Evolutionary conservation across 2,888 invertebrate genomes (phyloP).

Genomic region (Philopedon plagiatum): DNA sequence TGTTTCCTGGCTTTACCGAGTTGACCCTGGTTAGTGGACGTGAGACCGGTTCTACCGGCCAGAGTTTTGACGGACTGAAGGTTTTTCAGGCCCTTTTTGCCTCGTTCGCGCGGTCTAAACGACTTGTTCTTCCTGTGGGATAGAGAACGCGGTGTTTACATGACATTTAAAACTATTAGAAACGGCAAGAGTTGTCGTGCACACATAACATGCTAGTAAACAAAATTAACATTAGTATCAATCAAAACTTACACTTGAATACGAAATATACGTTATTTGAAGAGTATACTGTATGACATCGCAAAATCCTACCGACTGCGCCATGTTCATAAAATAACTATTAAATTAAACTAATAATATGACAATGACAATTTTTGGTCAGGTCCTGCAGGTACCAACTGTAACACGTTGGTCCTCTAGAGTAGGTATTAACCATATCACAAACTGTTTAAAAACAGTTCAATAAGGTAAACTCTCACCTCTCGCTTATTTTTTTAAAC

Average conservation of each 20-base stretch:
- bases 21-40: constrained; percentile 70
- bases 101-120: constrained; percentile 87
- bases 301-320: too few relatives aligned
- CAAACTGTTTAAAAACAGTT: too few relatives aligned
- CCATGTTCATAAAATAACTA: too few relatives aligned
- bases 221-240: constrained; percentile 5
- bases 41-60: constrained; percentile 80
- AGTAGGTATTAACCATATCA: too few relatives aligned
- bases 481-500: too few relatives aligned
- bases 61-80: constrained; percentile 93
- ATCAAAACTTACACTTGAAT: not conserved
- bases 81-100: constrained; percentile 91
- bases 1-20: constrained; percentile 83
- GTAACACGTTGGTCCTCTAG: too few relatives aligned
- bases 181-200: not conserved
- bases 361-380: too few relatives aligned
- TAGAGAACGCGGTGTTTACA: not conserved
- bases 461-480: too few relatives aligned
- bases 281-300: too few relatives aligned
- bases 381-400: too few relatives aligned
- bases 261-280: too few relatives aligned
- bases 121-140: constrained; percentile 89
- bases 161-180: not conserved
- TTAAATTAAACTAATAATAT: too few relatives aligned
- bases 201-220: constrained; percentile 26